Percentiles rank a stretch among this genome's conserved stretches.
These are phyloP conservation scores for Hybognathus amarus DNA, from an alignment of 2,797 vertebrate genomes.

Conservation along the genomic window DNA sequence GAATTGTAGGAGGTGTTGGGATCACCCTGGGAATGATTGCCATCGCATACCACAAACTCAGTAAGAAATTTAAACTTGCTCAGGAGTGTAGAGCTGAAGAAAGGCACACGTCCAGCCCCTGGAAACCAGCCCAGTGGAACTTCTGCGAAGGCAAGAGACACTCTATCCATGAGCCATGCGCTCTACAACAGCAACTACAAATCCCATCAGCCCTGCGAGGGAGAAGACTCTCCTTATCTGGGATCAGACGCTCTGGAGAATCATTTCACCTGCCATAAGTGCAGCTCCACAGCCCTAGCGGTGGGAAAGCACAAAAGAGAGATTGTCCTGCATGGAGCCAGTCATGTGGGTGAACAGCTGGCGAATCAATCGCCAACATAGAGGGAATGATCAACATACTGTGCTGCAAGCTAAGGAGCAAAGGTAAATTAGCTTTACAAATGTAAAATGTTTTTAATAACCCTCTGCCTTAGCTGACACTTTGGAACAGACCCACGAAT, in stretches of 20 bases:
- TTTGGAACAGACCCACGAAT: not conserved
- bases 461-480: too few species aligned
- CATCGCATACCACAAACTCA: constrained; percentile 75
- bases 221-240: constrained; percentile 55
- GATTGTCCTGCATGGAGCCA: constrained; percentile 31
- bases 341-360: constrained; percentile 30
- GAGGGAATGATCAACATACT: constrained; percentile 17
- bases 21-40: constrained; percentile 77
- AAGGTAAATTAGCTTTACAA: constrained; percentile 30
- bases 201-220: constrained; percentile 57
- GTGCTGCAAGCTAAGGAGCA: constrained; percentile 36
- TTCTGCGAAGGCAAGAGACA: constrained; percentile 69
- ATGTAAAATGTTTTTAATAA: not conserved
- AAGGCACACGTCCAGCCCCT: constrained; percentile 57
- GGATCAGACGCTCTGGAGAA: constrained; percentile 46
- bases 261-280: constrained; percentile 67
- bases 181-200: constrained; percentile 63
- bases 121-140: constrained; percentile 64
- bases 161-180: constrained; percentile 60
- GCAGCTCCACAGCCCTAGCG: constrained; percentile 56
- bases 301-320: constrained; percentile 36
- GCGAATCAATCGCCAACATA: constrained; percentile 19
- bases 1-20: constrained; percentile 70
- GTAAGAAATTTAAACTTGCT: constrained; percentile 59
- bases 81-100: constrained; percentile 53